Evolutionary conservation across 2,797 vertebrate species (phyloP).

Genomic region (Chelon auratus): DNA sequence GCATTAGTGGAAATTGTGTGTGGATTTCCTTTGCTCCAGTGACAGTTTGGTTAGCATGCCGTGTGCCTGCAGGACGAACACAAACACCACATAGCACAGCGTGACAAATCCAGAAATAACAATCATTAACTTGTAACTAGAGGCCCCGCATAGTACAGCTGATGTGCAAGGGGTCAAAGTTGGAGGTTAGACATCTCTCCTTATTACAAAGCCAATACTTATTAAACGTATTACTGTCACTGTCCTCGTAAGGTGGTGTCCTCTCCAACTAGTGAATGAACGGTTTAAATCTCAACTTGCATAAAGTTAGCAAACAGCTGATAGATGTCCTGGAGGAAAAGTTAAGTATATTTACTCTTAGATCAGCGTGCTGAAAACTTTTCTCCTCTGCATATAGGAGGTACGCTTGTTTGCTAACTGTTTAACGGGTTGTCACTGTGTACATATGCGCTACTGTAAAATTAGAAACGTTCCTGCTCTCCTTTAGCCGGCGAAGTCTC

Average conservation of each 20-base stretch:
- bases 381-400: neutral
- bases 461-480: neutral
- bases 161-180: neutral
- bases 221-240: too few relatives aligned
- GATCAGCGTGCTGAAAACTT: neutral
- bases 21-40: slow-evolving; percentile 68
- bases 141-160: neutral
- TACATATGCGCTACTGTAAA: neutral
- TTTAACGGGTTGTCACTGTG: neutral
- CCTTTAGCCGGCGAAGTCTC: slow-evolving; percentile 16
- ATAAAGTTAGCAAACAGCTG: too few relatives aligned
- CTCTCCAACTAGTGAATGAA: too few relatives aligned
- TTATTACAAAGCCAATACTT: too few relatives aligned
- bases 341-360: neutral
- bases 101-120: neutral
- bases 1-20: slow-evolving; percentile 81
- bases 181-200: neutral
- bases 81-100: neutral
- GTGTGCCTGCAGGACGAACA: slow-evolving; percentile 66
- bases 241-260: too few relatives aligned
- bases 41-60: slow-evolving; percentile 80
- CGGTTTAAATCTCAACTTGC: too few relatives aligned
- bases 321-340: too few relatives aligned
- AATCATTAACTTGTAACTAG: neutral
- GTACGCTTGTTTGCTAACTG: neutral